These are phyloP conservation scores for Melanaphis sacchari DNA, from an alignment of 1,140 invertebrate species.

Conservation along the genomic window DNA sequence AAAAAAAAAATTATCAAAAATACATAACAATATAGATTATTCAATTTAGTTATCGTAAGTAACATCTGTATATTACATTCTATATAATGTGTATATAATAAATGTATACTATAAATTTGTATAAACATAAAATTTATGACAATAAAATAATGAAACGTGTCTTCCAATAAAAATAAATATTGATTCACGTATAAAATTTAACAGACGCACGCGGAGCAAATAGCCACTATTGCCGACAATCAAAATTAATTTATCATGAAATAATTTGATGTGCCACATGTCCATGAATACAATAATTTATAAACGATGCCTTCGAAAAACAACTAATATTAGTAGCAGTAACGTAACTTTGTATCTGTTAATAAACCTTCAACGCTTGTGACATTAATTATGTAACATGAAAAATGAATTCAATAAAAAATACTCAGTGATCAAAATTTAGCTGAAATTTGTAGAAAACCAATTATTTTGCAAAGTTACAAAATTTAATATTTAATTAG, in stretches of 20 bases:
- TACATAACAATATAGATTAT: too few species aligned
- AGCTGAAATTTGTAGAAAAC: neutral
- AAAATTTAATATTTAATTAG: neutral
- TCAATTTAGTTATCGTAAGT: too few species aligned
- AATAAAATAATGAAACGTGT: neutral
- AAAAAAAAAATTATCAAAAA: too few species aligned
- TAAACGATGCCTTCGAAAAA: neutral
- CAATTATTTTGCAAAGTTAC: neutral
- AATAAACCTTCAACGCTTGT: neutral
- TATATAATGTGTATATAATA: too few species aligned
- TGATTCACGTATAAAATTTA: neutral
- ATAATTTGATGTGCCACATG: neutral
- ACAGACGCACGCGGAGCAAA: neutral
- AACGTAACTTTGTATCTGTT: too few species aligned
- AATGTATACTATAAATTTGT: too few species aligned
- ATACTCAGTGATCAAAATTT: neutral
- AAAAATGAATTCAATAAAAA: neutral
- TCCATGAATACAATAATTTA: neutral
- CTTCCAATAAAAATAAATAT: neutral
- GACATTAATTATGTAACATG: neutral
- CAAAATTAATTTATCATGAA: neutral
- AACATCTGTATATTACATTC: too few species aligned
- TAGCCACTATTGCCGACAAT: neutral
- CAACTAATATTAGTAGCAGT: too few species aligned
- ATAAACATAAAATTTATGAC: neutral